phyloP scores from a whole-genome alignment of 2,113 vertebrate species.

The Pithys albifrons region DNA sequence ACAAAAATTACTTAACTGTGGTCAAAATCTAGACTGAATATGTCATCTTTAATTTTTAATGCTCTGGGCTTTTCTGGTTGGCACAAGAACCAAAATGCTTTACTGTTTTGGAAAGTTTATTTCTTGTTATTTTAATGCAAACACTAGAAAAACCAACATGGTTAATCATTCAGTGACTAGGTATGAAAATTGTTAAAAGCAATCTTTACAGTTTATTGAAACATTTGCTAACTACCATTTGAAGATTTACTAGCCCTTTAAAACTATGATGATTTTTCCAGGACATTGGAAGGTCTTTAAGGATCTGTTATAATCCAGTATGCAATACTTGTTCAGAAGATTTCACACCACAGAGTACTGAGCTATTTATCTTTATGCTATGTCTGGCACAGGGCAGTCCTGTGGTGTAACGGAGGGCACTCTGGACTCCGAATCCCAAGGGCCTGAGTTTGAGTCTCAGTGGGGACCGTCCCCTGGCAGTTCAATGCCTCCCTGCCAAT shows the following conservation, averaged over 20 bases:
- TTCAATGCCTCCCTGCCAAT: no score
- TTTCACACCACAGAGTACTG: not conserved
- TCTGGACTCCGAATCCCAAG: no score
- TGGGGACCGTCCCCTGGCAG: no score
- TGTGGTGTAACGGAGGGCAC: no score
- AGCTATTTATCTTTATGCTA: not conserved
- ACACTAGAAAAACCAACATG: not conserved
- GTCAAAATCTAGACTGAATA: not conserved
- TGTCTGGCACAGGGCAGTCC: not conserved
- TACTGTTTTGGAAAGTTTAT: not conserved
- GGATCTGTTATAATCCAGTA: not conserved
- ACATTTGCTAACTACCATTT: not conserved
- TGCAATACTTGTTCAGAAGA: not conserved
- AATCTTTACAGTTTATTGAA: not conserved
- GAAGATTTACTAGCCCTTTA: constrained; percentile 20
- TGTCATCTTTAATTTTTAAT: constrained; percentile 8
- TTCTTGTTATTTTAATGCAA: not conserved
- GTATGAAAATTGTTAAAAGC: not conserved
- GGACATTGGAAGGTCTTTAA: not conserved
- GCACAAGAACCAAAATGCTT: not conserved
- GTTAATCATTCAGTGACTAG: not conserved
- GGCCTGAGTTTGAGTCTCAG: no score
- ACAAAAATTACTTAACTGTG: not conserved
- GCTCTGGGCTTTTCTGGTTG: not conserved
- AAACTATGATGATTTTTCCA: constrained; percentile 37